Evolutionary conservation across 2,888 invertebrate species (phyloP).

Genomic region (Antheraea assamensis): DNA sequence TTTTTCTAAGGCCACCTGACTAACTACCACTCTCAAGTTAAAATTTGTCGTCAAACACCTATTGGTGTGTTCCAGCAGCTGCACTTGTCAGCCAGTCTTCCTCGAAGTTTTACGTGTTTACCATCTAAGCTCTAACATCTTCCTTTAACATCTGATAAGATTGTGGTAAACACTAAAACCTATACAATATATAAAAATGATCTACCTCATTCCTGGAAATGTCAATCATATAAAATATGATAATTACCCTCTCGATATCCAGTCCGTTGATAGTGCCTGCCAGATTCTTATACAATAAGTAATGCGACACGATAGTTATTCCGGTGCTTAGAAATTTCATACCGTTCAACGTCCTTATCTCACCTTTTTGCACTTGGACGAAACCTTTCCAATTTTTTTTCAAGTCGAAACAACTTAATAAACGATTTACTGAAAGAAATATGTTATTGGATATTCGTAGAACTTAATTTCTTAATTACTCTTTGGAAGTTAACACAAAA

Average conservation of each 20-base stretch:
- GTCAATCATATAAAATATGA: not conserved
- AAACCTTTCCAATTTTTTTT: slow-evolving; percentile 12
- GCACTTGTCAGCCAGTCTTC: too few relatives aligned
- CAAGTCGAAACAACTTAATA: slow-evolving; percentile 16
- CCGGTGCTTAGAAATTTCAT: slow-evolving; percentile 3
- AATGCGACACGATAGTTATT: slow-evolving; percentile 18
- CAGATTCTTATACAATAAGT: slow-evolving; percentile 5
- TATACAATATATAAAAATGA: not conserved
- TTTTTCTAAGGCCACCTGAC: too few relatives aligned
- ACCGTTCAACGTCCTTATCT: slow-evolving; percentile 13
- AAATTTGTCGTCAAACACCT: too few relatives aligned
- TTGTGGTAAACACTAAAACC: slow-evolving; percentile 27
- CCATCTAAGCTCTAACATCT: too few relatives aligned
- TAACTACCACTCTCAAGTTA: too few relatives aligned
- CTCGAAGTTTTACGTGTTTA: too few relatives aligned
- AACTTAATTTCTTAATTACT: too few relatives aligned
- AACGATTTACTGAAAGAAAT: slow-evolving; percentile 11
- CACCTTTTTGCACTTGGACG: not conserved
- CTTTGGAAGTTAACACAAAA: too few relatives aligned
- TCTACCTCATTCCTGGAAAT: not conserved
- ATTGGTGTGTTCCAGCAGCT: too few relatives aligned
- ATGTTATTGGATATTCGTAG: too few relatives aligned
- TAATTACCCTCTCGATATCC: slow-evolving; percentile 23
- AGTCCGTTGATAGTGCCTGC: slow-evolving; percentile 14
- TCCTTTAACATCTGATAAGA: too few relatives aligned